Conservation (phyloP, 2,113 vertebrate genomes). For the Thinocorus orbignyianus region DNA sequence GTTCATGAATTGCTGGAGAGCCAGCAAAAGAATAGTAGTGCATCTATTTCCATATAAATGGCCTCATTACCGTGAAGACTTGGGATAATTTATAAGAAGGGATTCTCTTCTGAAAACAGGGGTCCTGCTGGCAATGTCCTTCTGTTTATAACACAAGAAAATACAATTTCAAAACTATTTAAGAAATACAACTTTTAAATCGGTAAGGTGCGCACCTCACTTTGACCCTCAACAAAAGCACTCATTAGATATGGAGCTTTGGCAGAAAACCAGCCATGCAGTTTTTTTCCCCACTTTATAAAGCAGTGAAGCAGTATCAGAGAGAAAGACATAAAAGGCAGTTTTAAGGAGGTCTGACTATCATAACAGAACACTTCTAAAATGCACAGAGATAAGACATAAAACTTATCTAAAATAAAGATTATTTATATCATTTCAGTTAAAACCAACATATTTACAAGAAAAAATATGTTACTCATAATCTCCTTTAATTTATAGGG, state of each 20-base stretch:
- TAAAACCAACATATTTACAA: neutral
- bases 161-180: neutral
- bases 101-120: neutral
- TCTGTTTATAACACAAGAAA: slow-evolving; percentile 16
- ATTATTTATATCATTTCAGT: neutral
- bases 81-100: slow-evolving; percentile 17
- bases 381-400: neutral
- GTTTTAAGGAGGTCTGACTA: neutral
- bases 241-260: neutral
- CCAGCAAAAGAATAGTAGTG: neutral
- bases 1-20: slow-evolving; percentile 46
- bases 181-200: neutral
- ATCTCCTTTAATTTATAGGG: neutral
- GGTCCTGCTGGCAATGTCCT: slow-evolving; percentile 13
- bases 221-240: neutral
- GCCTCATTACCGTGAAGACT: slow-evolving; percentile 36
- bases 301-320: neutral
- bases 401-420: neutral
- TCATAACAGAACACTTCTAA: neutral
- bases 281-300: neutral
- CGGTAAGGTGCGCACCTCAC: neutral
- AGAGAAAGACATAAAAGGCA: neutral
- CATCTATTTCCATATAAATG: slow-evolving; percentile 57
- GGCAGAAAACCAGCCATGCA: neutral
- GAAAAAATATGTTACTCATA: neutral